Conservation (phyloP, 2,797 vertebrate genomes). For the Gadopsis bispinosus region DNA sequence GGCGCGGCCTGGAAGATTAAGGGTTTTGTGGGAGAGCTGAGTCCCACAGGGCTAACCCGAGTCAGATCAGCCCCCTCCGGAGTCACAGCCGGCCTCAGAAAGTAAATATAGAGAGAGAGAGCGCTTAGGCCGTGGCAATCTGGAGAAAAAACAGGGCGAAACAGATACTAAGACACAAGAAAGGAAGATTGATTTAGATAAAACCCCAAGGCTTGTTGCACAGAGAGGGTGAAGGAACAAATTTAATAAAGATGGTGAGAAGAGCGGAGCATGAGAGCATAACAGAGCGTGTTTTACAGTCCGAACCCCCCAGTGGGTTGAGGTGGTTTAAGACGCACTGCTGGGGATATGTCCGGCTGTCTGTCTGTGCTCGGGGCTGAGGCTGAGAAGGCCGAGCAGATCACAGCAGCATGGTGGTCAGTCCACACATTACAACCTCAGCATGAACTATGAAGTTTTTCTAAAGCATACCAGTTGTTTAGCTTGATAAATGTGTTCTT, state of each 20-base stretch:
- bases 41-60: conserved; percentile 32
- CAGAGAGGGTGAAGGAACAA: conserved; percentile 16
- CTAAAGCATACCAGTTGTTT: background rate
- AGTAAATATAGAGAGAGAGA: background rate
- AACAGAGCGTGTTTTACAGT: conserved; percentile 38
- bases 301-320: conserved; percentile 20
- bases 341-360: background rate
- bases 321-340: conserved; percentile 37
- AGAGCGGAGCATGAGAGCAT: conserved; percentile 4
- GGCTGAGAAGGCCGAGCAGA: conserved; percentile 21
- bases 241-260: conserved; percentile 28
- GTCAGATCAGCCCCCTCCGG: conserved; percentile 52
- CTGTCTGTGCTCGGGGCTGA: conserved; percentile 23
- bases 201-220: conserved; percentile 44
- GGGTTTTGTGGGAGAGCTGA: conserved; percentile 58
- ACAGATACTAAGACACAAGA: conserved; percentile 15
- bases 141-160: conserved; percentile 19
- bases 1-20: conserved; percentile 63
- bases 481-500: background rate
- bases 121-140: conserved; percentile 21
- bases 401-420: conserved; percentile 19
- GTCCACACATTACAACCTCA: conserved; percentile 4
- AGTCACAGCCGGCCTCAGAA: conserved; percentile 61
- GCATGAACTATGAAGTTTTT: background rate
- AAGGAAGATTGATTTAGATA: conserved; percentile 44